Base-by-base conservation (phyloP, 2,888 invertebrate genomes). In the Rhingia rostrata region DNA sequence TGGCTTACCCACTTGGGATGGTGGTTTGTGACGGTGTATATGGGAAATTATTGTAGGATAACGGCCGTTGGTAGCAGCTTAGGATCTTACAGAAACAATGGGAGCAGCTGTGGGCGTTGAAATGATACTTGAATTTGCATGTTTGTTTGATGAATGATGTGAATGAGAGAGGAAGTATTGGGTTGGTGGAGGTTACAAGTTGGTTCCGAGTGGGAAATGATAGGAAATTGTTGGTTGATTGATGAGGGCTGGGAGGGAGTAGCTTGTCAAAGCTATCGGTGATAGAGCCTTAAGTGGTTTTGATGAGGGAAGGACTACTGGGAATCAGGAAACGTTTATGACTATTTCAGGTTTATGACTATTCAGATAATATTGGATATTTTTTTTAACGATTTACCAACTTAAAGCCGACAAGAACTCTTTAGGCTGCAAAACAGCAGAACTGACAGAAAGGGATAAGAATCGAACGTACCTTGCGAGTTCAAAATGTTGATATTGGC, bases 111-210 rank as follows among this genome's bases (percentile, higher is more conserved):
- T 58, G 58, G 66, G 66, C 41, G 75, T 66, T 33, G 10, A 66
- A 58, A 41, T 64, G 39, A 54, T 58, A 37, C 41, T 43, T 51
- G 60, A 9, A 14, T 66, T 35, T 47, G 12, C 32, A 30, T 53
- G 51, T 66, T 33, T 66, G 75, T 66, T 33, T 66, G 75, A 75
- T 60, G 30, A 51, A 75, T 60, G 75, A 66, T 51, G 58, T 12
- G 35, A 43, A 35, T 10, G 14, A 22, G 45, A 30, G n/a, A 66
- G 66, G 58, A 75, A 75, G 66, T 58, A 66, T n/a, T 33, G 51
- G 22, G 51, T 60, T 6, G 10, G 45, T 45, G 60, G 51, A 61
- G 72, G 61, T 72, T 61, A 61, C 12, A 39, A 30, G 51, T 35
- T 58, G 35, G 60, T 67, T 51, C 67, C 66, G 43, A 43, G 22